Evolutionary conservation across 2,113 vertebrate genomes (phyloP).

Genomic region (Climacteris rufus): DNA sequence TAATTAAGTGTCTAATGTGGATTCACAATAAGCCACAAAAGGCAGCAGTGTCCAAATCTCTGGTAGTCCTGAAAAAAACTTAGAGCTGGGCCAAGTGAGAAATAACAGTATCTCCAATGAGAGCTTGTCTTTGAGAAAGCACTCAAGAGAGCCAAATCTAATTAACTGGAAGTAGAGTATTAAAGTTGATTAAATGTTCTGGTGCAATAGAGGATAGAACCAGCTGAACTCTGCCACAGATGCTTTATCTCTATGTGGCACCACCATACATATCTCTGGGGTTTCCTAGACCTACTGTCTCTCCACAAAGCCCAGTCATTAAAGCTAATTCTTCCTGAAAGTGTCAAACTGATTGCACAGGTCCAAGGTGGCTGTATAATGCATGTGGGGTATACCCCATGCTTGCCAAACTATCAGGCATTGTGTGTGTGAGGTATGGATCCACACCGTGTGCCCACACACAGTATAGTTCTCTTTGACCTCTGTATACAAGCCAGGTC

Average conservation of each 20-base stretch:
- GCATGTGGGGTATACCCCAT: rapidly evolving
- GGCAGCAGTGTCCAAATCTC: not conserved
- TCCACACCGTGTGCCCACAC: not conserved
- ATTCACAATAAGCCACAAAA: not conserved
- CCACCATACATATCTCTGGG: not conserved
- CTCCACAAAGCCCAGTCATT: not conserved
- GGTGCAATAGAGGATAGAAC: not conserved
- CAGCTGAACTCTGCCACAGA: not conserved
- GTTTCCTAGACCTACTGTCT: not conserved
- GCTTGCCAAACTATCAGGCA: not conserved
- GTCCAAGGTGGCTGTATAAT: not conserved
- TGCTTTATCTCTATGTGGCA: not conserved
- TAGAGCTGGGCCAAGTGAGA: not conserved
- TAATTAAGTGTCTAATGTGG: not conserved
- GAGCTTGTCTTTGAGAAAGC: not conserved
- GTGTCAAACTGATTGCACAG: not conserved
- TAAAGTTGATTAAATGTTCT: not conserved
- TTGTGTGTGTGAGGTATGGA: not conserved
- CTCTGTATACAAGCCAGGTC: not conserved
- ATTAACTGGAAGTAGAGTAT: not conserved
- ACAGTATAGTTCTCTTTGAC: not conserved
- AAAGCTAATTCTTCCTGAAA: not conserved
- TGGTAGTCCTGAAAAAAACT: not conserved
- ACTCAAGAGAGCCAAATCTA: not conserved
- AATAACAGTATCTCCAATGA: not conserved